These are phyloP conservation scores for Merodon equestris DNA, from an alignment of 2,888 invertebrate species.

Conservation along the genomic window DNA sequence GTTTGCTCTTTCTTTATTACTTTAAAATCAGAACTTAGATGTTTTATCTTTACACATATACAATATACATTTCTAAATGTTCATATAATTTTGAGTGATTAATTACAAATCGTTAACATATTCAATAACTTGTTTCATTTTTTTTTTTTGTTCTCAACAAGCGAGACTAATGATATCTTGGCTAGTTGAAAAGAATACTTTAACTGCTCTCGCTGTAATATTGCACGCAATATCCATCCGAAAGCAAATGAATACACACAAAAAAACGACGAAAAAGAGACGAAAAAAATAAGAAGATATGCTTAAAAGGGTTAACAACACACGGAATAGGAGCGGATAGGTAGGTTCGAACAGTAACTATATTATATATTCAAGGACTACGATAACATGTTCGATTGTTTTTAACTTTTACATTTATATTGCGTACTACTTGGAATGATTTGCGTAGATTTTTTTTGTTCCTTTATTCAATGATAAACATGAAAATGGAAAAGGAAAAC, in stretches of 20 bases:
- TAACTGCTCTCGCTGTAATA: constrained; percentile 47
- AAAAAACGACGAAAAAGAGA: constrained; percentile 28
- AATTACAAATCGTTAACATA: constrained; percentile 55
- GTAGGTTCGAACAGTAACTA: too few species aligned
- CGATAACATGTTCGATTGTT: constrained; percentile 32
- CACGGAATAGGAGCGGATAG: too few species aligned
- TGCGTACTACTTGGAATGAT: constrained; percentile 64
- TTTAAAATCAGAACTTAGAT: constrained; percentile 57
- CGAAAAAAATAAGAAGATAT: constrained; percentile 44
- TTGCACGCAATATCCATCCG: constrained; percentile 52
- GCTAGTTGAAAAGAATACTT: constrained; percentile 65
- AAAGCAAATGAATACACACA: constrained; percentile 61
- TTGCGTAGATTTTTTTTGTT: constrained; percentile 37
- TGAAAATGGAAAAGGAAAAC: neutral
- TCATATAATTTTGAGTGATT: constrained; percentile 61
- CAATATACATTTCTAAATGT: constrained; percentile 58
- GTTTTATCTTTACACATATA: constrained; percentile 55
- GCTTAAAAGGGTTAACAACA: constrained; percentile 40
- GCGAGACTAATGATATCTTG: constrained; percentile 28
- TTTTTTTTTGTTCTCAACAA: constrained; percentile 53
- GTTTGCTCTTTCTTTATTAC: constrained; percentile 60
- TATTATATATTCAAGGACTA: constrained; percentile 43
- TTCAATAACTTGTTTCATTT: constrained; percentile 20
- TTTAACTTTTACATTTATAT: constrained; percentile 40
- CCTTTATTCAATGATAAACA: constrained; percentile 4